Conservation (phyloP, 1,140 invertebrate species). For the Pogonomyrmex barbatus region DNA sequence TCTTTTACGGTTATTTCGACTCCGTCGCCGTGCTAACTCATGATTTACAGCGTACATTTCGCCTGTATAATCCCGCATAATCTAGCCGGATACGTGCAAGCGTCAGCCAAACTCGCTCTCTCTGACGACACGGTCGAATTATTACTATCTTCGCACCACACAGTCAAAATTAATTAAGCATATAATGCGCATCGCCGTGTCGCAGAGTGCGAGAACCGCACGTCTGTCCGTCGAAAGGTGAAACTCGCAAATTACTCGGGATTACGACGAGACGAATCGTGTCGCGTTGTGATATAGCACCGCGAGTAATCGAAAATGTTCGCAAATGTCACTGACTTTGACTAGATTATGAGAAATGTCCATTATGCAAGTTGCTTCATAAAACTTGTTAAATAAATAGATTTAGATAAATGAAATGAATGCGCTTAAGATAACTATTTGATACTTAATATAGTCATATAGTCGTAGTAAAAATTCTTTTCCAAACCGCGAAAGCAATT, state of each 20-base stretch:
- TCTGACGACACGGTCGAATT: slow-evolving; percentile 56
- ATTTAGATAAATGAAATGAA: background rate
- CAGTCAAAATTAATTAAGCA: slow-evolving; percentile 60
- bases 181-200: slow-evolving; percentile 38
- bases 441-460: background rate
- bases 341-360: background rate
- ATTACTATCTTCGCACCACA: slow-evolving; percentile 52
- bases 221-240: slow-evolving; percentile 26
- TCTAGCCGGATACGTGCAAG: slow-evolving; percentile 27
- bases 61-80: slow-evolving; percentile 54
- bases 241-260: slow-evolving; percentile 46
- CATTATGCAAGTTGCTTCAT: background rate
- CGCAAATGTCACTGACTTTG: background rate
- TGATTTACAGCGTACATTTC: slow-evolving; percentile 52
- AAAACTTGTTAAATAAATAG: background rate
- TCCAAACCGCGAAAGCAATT: background rate
- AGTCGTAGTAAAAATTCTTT: background rate
- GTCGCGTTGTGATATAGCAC: background rate
- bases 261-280: slow-evolving; percentile 20
- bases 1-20: slow-evolving; percentile 53
- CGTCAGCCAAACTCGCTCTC: slow-evolving; percentile 36
- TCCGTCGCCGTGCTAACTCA: slow-evolving; percentile 19
- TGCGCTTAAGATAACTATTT: background rate
- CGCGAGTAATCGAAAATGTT: slow-evolving; percentile 34
- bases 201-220: slow-evolving; percentile 18